Percentiles rank a stretch among this genome's conserved stretches.
These are phyloP conservation scores for Cirrhinus mrigala DNA, from an alignment of 2,797 vertebrate genomes.

Conservation along the genomic window DNA sequence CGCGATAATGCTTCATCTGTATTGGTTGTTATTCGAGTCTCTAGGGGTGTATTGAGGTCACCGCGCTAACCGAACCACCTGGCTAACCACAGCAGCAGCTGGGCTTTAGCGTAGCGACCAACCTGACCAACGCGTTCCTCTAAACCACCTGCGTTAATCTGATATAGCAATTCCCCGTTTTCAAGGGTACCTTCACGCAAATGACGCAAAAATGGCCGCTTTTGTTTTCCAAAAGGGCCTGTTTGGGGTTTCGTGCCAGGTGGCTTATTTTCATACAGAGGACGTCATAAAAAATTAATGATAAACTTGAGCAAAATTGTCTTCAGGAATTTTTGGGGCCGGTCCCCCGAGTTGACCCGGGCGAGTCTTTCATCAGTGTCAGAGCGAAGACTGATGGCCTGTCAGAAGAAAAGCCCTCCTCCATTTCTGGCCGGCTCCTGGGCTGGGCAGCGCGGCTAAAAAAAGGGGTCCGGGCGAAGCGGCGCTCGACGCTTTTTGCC, in stretches of 20 bases:
- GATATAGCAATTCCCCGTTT: constrained; percentile 64
- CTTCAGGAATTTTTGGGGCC: constrained; percentile 74
- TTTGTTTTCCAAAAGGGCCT: constrained; percentile 3
- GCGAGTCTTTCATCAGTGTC: constrained; percentile 82
- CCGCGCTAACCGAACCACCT: constrained; percentile 67
- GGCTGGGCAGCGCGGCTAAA: constrained; percentile 78
- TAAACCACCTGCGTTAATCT: constrained; percentile 67
- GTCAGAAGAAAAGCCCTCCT: constrained; percentile 74
- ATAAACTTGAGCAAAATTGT: constrained; percentile 73
- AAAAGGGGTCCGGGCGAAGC: constrained; percentile 70
- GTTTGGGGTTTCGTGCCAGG: constrained; percentile 51
- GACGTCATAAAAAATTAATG: constrained; percentile 67
- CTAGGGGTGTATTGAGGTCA: constrained; percentile 53
- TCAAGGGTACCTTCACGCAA: constrained; percentile 55
- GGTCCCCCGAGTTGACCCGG: constrained; percentile 74
- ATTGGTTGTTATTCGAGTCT: constrained; percentile 54
- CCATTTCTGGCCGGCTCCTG: constrained; percentile 80
- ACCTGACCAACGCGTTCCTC: constrained; percentile 63
- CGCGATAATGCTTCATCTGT: constrained; percentile 62
- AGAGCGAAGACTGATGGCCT: constrained; percentile 85
- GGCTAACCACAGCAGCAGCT: constrained; percentile 76
- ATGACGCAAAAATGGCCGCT: neutral
- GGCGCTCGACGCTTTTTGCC: constrained; percentile 78
- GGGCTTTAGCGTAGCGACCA: constrained; percentile 65
- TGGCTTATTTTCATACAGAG: constrained; percentile 58